Evolutionary conservation across 2,888 invertebrate species (phyloP).

Genomic region (Cephus pulcher): DNA sequence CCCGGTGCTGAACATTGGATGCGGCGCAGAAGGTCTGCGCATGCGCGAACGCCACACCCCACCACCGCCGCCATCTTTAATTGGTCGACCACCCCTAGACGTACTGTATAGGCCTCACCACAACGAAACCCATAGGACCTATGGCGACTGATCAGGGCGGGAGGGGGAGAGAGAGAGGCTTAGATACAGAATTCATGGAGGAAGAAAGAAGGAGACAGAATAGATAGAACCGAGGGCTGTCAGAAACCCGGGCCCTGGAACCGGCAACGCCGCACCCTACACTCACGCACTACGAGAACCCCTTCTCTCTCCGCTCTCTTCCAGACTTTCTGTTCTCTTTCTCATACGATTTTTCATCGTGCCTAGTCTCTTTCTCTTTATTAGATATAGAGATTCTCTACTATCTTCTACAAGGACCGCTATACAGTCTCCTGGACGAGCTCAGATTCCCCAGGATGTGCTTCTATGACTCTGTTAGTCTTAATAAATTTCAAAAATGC

Average conservation of each 20-base stretch:
- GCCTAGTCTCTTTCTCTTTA: not conserved
- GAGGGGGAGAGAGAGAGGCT: not conserved
- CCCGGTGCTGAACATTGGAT: conserved; percentile 13
- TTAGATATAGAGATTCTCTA: not conserved
- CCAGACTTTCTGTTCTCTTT: conserved; percentile 7
- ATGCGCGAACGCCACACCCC: conserved; percentile 61
- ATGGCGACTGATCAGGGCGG: not conserved
- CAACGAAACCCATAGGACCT: not conserved
- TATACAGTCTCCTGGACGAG: not conserved
- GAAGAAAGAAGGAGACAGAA: not conserved
- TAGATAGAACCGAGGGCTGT: not conserved
- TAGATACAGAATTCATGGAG: not conserved
- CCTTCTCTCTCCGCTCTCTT: conserved; percentile 42
- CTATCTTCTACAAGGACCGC: not conserved
- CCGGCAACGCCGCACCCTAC: conserved; percentile 32
- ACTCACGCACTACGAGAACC: conserved; percentile 28
- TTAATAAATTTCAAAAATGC: not conserved
- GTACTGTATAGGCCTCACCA: not conserved
- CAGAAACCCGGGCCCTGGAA: conserved; percentile 2
- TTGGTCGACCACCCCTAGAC: conserved; percentile 33
- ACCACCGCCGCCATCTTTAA: conserved; percentile 54
- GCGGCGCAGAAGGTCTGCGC: conserved; percentile 36
- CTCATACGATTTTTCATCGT: conserved; percentile 2
- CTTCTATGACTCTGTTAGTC: not conserved
- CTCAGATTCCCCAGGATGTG: not conserved